Percentiles rank a stretch among this genome's conserved stretches.
Evolutionary conservation across 2,888 invertebrate species (phyloP).

Genomic region (Drosophila histrio): DNA sequence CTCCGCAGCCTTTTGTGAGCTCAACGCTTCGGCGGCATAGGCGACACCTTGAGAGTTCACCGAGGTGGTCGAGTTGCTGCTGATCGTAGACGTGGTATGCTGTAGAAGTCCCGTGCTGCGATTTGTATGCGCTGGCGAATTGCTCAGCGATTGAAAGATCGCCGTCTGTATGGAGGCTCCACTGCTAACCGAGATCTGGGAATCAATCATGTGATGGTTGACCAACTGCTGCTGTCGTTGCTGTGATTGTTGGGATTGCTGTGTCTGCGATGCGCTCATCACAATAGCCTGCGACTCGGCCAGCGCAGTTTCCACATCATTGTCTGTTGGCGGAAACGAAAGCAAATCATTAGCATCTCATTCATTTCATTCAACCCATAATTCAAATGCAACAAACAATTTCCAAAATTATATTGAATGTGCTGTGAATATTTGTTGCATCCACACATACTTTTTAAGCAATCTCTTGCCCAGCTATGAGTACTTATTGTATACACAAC

Average conservation of each 20-base stretch:
- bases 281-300: slow-evolving; percentile 81
- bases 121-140: slow-evolving; percentile 64
- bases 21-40: slow-evolving; percentile 72
- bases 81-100: slow-evolving; percentile 67
- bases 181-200: slow-evolving; percentile 84
- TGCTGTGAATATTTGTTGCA: slow-evolving; percentile 6
- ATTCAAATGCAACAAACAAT: not conserved
- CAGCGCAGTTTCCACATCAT: slow-evolving; percentile 78
- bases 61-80: slow-evolving; percentile 66
- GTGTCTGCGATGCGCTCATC: slow-evolving; percentile 76
- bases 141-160: slow-evolving; percentile 80
- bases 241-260: slow-evolving; percentile 66
- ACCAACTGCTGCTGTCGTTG: slow-evolving; percentile 69
- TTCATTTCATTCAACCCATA: not conserved
- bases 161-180: slow-evolving; percentile 83
- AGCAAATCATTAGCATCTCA: slow-evolving; percentile 8
- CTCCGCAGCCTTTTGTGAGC: slow-evolving; percentile 59
- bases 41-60: slow-evolving; percentile 59
- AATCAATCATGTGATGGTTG: slow-evolving; percentile 82
- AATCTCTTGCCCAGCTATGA: not conserved
- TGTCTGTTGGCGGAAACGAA: slow-evolving; percentile 63
- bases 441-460: not conserved
- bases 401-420: not conserved
- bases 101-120: slow-evolving; percentile 55
- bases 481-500: not conserved